phyloP scores from a whole-genome alignment of 2,888 invertebrate species.

The Elysia crispata region DNA sequence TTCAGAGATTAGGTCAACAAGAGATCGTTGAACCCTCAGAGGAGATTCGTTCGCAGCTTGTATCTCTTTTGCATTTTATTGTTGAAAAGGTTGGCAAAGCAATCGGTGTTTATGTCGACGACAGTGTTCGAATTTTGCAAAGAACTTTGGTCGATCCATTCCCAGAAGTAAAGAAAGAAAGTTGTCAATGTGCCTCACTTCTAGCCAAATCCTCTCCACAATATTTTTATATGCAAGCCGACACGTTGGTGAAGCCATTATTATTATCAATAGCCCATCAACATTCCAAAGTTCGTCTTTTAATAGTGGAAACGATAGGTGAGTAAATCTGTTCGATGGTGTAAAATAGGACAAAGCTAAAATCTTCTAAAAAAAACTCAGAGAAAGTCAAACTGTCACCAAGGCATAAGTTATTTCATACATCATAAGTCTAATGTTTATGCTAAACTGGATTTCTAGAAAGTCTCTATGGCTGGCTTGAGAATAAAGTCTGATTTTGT shows the following conservation, averaged over 20 bases:
- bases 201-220: constrained; percentile 83
- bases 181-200: constrained; percentile 85
- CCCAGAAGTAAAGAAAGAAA: constrained; percentile 88
- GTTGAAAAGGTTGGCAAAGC: constrained; percentile 83
- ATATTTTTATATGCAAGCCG: constrained; percentile 87
- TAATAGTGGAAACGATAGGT: constrained; percentile 87
- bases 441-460: too few relatives aligned
- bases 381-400: too few relatives aligned
- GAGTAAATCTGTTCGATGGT: constrained; percentile 58
- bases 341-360: not conserved
- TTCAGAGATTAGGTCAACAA: constrained; percentile 86
- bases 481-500: too few relatives aligned
- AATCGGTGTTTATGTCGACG: constrained; percentile 85
- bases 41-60: constrained; percentile 87
- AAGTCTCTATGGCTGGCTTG: too few relatives aligned
- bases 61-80: constrained; percentile 84
- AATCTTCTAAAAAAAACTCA: not conserved
- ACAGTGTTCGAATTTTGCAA: constrained; percentile 85
- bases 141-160: constrained; percentile 87
- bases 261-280: constrained; percentile 87
- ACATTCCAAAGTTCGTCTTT: constrained; percentile 87
- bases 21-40: constrained; percentile 87
- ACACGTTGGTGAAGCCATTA: constrained; percentile 86
- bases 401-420: too few relatives aligned
- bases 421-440: too few relatives aligned